Evolutionary conservation across 2,797 vertebrate genomes (phyloP).

Genomic region (Esox masquinongy): DNA sequence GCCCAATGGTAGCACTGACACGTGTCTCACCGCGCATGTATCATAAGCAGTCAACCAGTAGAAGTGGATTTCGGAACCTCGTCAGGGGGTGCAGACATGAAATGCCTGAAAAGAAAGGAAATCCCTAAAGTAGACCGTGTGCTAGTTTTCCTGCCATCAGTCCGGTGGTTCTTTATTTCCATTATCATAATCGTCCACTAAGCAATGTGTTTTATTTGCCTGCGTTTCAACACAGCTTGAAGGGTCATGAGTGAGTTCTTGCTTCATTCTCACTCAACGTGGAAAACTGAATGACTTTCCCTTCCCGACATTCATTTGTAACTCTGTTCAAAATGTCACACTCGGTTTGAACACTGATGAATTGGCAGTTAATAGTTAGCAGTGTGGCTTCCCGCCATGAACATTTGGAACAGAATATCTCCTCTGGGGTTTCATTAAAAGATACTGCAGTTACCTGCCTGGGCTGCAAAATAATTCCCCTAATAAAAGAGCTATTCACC

Average conservation of each 20-base stretch:
- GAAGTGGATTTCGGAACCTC: no score
- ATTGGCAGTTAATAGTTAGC: not conserved
- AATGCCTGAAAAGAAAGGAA: no score
- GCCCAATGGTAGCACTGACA: no score
- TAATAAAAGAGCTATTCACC: not conserved
- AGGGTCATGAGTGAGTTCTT: slow-evolving; percentile 3
- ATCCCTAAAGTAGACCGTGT: not conserved
- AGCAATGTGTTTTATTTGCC: slow-evolving; percentile 41
- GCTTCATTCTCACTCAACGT: slow-evolving; percentile 12
- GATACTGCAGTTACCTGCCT: not conserved
- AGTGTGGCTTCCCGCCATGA: not conserved
- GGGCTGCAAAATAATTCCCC: not conserved
- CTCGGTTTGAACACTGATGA: not conserved
- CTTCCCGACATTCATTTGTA: not conserved
- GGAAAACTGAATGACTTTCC: slow-evolving; percentile 10
- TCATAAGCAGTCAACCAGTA: no score
- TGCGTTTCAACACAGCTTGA: slow-evolving; percentile 52
- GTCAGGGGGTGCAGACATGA: no score
- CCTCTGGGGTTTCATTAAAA: not conserved
- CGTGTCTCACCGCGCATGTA: no score
- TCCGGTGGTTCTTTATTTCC: not conserved
- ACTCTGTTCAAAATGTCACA: not conserved
- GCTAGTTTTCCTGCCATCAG: not conserved
- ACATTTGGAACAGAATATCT: not conserved
- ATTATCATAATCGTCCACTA: slow-evolving; percentile 42